Evolutionary conservation across 2,113 vertebrate species (phyloP), one percentile per base, ranked within the genome.

Genomic region (Fregata magnificens): DNA sequence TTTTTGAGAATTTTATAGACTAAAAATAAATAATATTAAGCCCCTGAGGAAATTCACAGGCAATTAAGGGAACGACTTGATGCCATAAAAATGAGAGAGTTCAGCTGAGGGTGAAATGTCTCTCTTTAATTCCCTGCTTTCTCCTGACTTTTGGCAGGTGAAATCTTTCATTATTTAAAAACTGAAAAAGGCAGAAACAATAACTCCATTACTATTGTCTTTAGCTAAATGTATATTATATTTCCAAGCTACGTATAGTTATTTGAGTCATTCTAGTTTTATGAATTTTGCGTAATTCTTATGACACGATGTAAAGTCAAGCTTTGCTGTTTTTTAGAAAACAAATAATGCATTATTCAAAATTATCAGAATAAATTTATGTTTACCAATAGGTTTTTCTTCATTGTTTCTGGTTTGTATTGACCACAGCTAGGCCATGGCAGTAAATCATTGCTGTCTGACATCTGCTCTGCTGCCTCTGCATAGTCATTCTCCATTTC

Each of bases 1-100:
- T 88, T 91, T 94, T 82, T 86, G 34, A 81, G 50, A 62, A 45
- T 53, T 86, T 83, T 80, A 36, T 83, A 47, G 28, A 38, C 13
- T 58, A 86, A 88, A 88, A 88, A 58, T 70, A 95, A 94, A 92
- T 73, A 85, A 62, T 77, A 80, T 79, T 70, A 95, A 88, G 38
- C 34, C 42, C 36, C 26, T 74, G 38, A 86, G 62, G 45, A 90
- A 93, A 82, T 77, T 82, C 62, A 80, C 38, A 83, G 71, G 53
- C 71, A 82, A 81, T 85, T 93, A 90, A 85, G 22, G 16, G 31
- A 8, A 69, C 77, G 49, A 91, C 53, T 65, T 66, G 44, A 88
- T 72, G n/a, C 36, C 79, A 93, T 56, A 80, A 90, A 91, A 96
- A 91, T 56, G 16, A 79, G 22, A 79, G 36, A 72, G 58, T 92